Evolutionary conservation across 2,113 vertebrate genomes (phyloP), one percentile per base, ranked within the genome.

Genomic region (Cathartes aura): DNA sequence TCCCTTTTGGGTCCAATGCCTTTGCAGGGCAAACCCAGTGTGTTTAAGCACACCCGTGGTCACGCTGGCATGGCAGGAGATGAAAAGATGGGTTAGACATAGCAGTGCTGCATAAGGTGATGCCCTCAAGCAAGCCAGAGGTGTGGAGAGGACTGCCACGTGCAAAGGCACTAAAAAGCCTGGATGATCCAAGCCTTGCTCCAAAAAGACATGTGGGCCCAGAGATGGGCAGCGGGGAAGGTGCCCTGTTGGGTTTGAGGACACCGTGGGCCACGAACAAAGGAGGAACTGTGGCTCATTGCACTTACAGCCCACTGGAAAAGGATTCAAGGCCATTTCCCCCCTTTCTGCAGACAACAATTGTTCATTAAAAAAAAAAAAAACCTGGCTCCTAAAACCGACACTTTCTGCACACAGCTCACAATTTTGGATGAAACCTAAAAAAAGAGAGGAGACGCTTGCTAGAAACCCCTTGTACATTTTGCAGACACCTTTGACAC

Each of bases 91-190:
- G 1, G 1, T 42, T 48, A 63, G 84, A 76, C 71, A 66, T 6
- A 66, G 55, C 3, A 15, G 23, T 1, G 14, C 40, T n/a, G 38
- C n/a, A 71, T 0, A 0, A 63, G 40, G 36, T 1, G 5, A 87
- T 73, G 48, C n/a, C 43, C 29, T 68, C 32, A 19, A 52, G 72
- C 48, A 47, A 76, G 59, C 17, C 13, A 12, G 53, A 76, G 43
- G 29, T 11, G 2, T 3, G 2, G 48, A 64, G 48, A 63, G 63
- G 48, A 43, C 9, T 62, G n/a, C 11, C 42, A 74, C 1, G 0
- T n/a, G 60, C 47, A 42, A 55, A 81, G 38, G 38, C 64, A 76
- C 50, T 22, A 2, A 60, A 73, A 81, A 36, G 55, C 42, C 55
- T 30, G 47, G 27, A 53, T 53, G 42, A 48, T 62, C 70, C 55